Evolutionary conservation across 1,140 invertebrate genomes (phyloP).

Genomic region (Bemisia tabaci): DNA sequence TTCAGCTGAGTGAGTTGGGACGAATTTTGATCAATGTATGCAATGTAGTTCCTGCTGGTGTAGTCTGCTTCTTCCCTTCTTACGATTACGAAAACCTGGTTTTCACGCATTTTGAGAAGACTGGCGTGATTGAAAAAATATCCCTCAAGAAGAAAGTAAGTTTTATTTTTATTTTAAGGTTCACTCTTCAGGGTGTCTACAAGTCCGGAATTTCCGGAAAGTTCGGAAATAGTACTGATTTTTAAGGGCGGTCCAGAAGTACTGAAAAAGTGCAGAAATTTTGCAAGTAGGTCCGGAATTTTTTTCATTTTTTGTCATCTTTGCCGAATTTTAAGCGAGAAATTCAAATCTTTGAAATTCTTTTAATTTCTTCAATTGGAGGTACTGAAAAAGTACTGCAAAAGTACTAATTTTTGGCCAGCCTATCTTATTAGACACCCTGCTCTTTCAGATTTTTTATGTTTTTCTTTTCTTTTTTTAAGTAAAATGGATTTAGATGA

Average conservation of each 20-base stretch:
- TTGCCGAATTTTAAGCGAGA: too few species aligned
- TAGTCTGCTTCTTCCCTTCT: slow-evolving; percentile 91
- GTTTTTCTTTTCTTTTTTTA: neutral
- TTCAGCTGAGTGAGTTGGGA: slow-evolving; percentile 65
- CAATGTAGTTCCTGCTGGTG: slow-evolving; percentile 69
- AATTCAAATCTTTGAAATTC: too few species aligned
- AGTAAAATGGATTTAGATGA: neutral
- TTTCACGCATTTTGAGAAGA: slow-evolving; percentile 49
- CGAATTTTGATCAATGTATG: slow-evolving; percentile 59
- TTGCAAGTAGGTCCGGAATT: too few species aligned
- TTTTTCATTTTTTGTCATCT: too few species aligned
- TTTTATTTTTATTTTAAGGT: slow-evolving; percentile 3
- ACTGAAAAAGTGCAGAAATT: too few species aligned
- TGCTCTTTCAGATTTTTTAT: neutral
- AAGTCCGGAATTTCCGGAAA: too few species aligned
- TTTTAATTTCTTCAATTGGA: too few species aligned
- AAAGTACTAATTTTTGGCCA: too few species aligned
- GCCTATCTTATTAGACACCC: too few species aligned
- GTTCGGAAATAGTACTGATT: too few species aligned
- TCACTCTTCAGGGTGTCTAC: neutral
- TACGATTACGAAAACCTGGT: slow-evolving; percentile 77
- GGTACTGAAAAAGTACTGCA: too few species aligned
- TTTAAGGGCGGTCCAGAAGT: too few species aligned
- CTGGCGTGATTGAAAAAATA: slow-evolving; percentile 50
- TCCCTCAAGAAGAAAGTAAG: slow-evolving; percentile 50